These are phyloP conservation scores for Plagiodera versicolora DNA, from an alignment of 2,888 invertebrate genomes.

Conservation along the genomic window DNA sequence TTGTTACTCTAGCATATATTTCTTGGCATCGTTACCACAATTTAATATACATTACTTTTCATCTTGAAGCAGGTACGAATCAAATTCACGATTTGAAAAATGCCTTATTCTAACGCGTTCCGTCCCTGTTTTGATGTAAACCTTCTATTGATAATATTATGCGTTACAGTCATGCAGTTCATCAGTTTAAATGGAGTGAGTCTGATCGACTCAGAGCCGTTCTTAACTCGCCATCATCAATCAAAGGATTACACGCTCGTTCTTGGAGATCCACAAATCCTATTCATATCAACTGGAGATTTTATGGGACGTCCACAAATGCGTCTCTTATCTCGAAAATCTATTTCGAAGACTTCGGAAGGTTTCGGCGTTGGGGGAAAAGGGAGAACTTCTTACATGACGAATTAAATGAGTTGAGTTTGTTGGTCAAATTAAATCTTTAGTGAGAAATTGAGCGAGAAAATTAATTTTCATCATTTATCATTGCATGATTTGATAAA, in stretches of 20 bases:
- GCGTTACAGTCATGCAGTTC: constrained; percentile 51
- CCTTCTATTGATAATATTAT: constrained; percentile 42
- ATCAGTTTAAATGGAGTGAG: constrained; percentile 55
- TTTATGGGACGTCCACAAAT: constrained; percentile 46
- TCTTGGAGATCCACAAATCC: constrained; percentile 46
- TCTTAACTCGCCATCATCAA: constrained; percentile 50
- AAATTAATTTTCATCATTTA: too few species aligned
- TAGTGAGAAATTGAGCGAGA: too few species aligned
- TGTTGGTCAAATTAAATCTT: too few species aligned
- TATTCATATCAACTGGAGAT: constrained; percentile 48
- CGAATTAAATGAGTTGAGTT: too few species aligned
- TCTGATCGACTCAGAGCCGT: constrained; percentile 53
- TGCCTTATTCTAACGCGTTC: background rate
- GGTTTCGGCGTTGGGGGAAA: too few species aligned
- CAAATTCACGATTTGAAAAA: too few species aligned
- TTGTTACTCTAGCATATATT: too few species aligned
- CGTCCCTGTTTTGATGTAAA: constrained; percentile 21
- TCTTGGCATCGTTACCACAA: too few species aligned
- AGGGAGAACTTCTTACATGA: too few species aligned
- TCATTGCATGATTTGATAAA: too few species aligned
- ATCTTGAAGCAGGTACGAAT: too few species aligned
- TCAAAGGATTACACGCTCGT: constrained; percentile 52
- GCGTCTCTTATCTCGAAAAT: constrained; percentile 35
- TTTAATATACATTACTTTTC: too few species aligned
- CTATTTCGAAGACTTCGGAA: background rate